Base-by-base conservation (phyloP, 37 sponge, comb jelly and placozoan genomes). In the Ianthella basta region DNA sequence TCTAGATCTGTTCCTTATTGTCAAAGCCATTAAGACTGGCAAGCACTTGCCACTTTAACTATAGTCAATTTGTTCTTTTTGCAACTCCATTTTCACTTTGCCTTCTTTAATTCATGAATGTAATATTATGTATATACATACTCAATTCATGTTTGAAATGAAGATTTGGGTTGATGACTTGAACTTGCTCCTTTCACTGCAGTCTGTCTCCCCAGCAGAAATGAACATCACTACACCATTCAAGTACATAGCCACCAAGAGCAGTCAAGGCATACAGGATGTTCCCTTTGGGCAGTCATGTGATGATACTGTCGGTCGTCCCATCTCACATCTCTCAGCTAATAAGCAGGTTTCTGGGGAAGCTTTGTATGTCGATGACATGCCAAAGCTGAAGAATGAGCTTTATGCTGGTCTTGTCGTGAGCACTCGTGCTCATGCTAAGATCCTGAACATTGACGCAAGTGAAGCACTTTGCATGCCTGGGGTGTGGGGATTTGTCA, bases 291-390 rank as follows among this genome's bases (percentile, higher is more conserved):
- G 56, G 25, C 90, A 91, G 81, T 18, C 60, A 1, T 0, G 35
- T 29, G 72, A 84, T 13, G 91, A 96, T 59, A 60, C 63, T 4
- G 78, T 93, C 12, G 94, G 97, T n/a, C 67, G 90, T 12, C 97
- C 97, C 8, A 41, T 93, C 55, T 82, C 91, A 81, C 94, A 93
- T 44, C 83, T 89, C 36, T 92, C 94, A 53, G 97, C 94, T 3
- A 75, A 72, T 8, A 79, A 89, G 59, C 97, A 96, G 37, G 90
- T 91, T 33, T 86, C 97, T 15, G 97, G 97, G 69, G 35, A 15
- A 36, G 29, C 65, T 36, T 39, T 34, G 72, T 95, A 95, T 66
- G 55, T 84, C 19, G 97, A 96, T 61, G 97, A 96, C 80, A 87
- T 96, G 32, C 94, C 97, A 20, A 53, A 1, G 16, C 38, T 74